Evolutionary conservation across 2,888 invertebrate genomes (phyloP), one percentile per base, ranked within the genome.

Genomic region (Idaea biselata): DNA sequence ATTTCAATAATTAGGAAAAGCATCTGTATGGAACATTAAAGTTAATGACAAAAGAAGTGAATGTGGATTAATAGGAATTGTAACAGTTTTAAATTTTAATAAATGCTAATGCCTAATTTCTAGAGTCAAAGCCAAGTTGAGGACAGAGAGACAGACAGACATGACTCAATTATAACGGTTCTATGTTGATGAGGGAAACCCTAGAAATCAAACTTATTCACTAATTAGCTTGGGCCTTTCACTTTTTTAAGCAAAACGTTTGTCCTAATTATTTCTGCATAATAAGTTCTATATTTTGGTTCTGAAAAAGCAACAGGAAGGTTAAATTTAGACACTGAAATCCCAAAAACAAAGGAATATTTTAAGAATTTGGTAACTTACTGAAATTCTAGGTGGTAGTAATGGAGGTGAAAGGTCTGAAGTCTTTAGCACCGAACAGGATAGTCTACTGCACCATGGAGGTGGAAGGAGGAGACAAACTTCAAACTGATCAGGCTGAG

Each of bases 401-500:
- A 63, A 98, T 99, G 97, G 99, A 99, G 93, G 99, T 99, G 62
- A 98, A 99, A 89, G 99, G 99, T 74, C 94, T 99, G 73, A 99
- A 99, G 92, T 98, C 98, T 62, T 93, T 99, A 81, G 97, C 99
- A 69, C 97, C 98, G 53, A 99, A 99, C 94, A 95, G 99, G 81
- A 99, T 99, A 85, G 99, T 99, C 60, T 99, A 99, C 93, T 99
- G 99, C 89, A 99, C 99, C 18, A 99, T 99, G 99, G 99, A 99
- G 92, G 99, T 99, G 54, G 99, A 99, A 89, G 99, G 98, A 68
- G 99, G 99, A 58, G 99, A 99, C 83, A 99, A 99, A 87, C 94
- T 99, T 67, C 99, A 99, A 93, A 99, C 99, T 1, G 99, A 99
- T 91, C 99, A 99, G 91, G 99, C 99, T 0, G 99, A 99, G 92